Conservation (phyloP, 2,888 invertebrate genomes). For the Elegia similella region DNA sequence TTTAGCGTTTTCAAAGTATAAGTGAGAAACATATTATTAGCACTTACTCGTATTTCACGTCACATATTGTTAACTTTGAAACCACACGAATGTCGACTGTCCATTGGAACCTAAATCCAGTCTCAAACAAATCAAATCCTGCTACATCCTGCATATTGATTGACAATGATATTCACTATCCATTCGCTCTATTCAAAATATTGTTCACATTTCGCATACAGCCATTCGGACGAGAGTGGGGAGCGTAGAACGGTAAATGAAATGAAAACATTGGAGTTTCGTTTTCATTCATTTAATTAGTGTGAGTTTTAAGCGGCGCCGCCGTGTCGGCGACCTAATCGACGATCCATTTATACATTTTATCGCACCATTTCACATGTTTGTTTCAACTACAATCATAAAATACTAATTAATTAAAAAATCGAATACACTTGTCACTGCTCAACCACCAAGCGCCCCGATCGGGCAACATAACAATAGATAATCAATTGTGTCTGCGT, state of each 20-base stretch:
- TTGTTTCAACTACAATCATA: conserved; percentile 9
- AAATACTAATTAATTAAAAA: conserved; percentile 13
- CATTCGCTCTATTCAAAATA: conserved; percentile 43
- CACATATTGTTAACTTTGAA: no score
- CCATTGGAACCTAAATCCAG: no score
- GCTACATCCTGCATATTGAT: no score
- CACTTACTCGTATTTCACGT: no score
- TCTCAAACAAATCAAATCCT: conserved; percentile 27
- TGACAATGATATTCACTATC: conserved; percentile 28
- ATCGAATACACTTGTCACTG: no score
- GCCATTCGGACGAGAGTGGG: conserved; percentile 46
- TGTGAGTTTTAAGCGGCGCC: conserved; percentile 70
- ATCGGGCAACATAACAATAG: no score
- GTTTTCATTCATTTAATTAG: conserved; percentile 79
- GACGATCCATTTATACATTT: conserved; percentile 55
- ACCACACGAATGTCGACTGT: no score
- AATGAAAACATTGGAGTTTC: conserved; percentile 78
- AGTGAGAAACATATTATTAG: no score
- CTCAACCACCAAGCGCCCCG: no score
- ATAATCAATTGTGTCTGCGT: no score
- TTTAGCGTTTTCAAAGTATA: no score
- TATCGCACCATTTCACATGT: conserved; percentile 37
- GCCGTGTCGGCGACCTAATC: conserved; percentile 57
- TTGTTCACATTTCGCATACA: conserved; percentile 58
- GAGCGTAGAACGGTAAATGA: conserved; percentile 68